Conservation (phyloP, 2,113 vertebrate genomes). For the Cryptotis parvus region DNA sequence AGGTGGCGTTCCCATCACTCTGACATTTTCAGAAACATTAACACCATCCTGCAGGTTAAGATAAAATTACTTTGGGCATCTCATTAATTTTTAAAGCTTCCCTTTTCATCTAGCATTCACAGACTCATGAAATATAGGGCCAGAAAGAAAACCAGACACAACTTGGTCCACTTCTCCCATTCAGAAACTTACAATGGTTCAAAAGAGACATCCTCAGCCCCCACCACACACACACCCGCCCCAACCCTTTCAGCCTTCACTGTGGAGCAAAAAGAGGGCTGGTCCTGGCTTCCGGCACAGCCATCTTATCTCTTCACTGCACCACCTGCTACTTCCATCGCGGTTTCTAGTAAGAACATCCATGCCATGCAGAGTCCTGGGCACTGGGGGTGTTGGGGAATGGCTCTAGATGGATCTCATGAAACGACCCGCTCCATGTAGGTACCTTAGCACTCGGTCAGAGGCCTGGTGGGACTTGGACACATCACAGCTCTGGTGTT, state of each 20-base stretch:
- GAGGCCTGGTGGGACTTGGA: slow-evolving; percentile 97
- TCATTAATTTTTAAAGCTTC: neutral
- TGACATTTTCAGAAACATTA: neutral
- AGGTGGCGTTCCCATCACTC: neutral
- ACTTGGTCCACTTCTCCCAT: neutral
- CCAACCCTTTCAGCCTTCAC: no score
- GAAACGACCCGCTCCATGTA: neutral
- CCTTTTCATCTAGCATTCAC: neutral
- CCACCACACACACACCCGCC: no score
- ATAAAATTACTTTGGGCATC: neutral
- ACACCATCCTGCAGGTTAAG: neutral
- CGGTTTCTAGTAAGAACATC: neutral
- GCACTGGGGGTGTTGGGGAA: neutral
- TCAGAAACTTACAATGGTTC: rapidly evolving
- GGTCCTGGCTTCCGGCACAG: neutral
- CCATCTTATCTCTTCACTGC: neutral
- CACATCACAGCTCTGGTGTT: slow-evolving; percentile 96
- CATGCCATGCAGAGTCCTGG: neutral
- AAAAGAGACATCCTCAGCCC: no score
- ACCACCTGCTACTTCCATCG: neutral
- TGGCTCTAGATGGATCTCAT: rapidly evolving
- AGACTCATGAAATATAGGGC: neutral
- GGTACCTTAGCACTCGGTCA: slow-evolving; percentile 98
- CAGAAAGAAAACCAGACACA: neutral
- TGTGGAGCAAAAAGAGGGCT: rapidly evolving